Percentiles rank a stretch among this genome's conserved stretches.
These are phyloP conservation scores for Poecile montanus DNA, from an alignment of 2,797 vertebrate species.

Conservation along the genomic window DNA sequence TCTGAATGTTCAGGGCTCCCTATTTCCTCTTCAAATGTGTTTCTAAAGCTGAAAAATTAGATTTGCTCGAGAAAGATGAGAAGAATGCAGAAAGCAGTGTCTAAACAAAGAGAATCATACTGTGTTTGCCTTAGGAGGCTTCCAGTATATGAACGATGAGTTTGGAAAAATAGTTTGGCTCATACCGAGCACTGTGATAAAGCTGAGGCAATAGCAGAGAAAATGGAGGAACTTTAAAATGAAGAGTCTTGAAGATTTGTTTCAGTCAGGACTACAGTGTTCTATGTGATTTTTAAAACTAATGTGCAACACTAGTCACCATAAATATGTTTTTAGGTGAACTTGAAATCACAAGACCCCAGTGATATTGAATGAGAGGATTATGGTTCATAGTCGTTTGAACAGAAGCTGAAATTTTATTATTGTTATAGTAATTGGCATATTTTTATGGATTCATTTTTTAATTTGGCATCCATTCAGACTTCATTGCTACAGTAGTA, in stretches of 20 bases:
- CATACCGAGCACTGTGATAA: neutral
- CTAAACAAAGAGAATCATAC: neutral
- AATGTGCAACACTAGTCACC: neutral
- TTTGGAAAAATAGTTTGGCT: neutral
- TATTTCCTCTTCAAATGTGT: neutral
- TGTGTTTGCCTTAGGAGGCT: neutral
- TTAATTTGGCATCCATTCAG: slow-evolving; percentile 57
- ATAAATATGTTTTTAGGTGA: neutral
- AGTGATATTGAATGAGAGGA: neutral
- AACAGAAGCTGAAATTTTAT: slow-evolving; percentile 51
- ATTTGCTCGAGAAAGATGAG: neutral
- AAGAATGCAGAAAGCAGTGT: neutral
- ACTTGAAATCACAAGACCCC: neutral
- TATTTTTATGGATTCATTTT: slow-evolving; percentile 70
- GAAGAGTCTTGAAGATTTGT: neutral
- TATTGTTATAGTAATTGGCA: slow-evolving; percentile 63
- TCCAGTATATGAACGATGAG: neutral
- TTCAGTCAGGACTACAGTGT: neutral
- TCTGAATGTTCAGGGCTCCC: neutral
- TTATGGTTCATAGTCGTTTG: neutral
- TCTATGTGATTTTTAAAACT: neutral
- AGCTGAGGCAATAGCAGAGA: neutral
- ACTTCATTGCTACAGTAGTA: slow-evolving; percentile 14
- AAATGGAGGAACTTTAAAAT: neutral
- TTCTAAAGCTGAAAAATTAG: slow-evolving; percentile 15